These are phyloP conservation scores for Morelia viridis DNA, from an alignment of 2,797 vertebrate species.

Conservation along the genomic window DNA sequence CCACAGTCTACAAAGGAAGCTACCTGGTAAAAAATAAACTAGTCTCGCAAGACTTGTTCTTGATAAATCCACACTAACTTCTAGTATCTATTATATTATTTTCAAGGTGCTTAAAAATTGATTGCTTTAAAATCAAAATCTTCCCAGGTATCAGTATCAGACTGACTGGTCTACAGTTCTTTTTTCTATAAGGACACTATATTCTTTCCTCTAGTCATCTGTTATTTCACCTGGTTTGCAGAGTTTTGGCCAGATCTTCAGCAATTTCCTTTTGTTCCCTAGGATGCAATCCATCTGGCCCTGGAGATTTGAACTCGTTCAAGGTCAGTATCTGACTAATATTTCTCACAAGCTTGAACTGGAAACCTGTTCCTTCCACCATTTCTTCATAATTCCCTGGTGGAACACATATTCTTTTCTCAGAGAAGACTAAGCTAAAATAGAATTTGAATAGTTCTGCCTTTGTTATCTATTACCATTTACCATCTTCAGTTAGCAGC, in stretches of 20 bases:
- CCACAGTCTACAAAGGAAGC: background rate
- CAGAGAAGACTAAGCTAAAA: background rate
- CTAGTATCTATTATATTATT: background rate
- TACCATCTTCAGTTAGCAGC: background rate
- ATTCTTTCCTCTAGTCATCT: background rate
- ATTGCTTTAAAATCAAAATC: background rate
- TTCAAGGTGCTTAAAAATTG: background rate
- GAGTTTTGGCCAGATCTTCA: background rate
- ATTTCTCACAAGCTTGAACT: conserved; percentile 1
- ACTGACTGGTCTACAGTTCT: background rate
- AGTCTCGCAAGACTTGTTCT: background rate
- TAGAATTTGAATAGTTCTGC: background rate
- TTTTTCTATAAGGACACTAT: background rate
- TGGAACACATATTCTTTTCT: background rate
- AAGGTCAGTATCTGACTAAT: background rate
- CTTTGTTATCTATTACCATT: background rate
- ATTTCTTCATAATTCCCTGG: background rate
- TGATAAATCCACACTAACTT: background rate
- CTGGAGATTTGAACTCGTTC: background rate
- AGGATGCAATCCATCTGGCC: background rate
- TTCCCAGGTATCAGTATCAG: background rate
- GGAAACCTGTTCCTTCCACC: background rate
- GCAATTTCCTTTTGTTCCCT: conserved; percentile 4
- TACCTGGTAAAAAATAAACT: background rate
- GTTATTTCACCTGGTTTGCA: background rate